phyloP scores from a whole-genome alignment of 1,140 invertebrate genomes.

The Cydia strobilella region DNA sequence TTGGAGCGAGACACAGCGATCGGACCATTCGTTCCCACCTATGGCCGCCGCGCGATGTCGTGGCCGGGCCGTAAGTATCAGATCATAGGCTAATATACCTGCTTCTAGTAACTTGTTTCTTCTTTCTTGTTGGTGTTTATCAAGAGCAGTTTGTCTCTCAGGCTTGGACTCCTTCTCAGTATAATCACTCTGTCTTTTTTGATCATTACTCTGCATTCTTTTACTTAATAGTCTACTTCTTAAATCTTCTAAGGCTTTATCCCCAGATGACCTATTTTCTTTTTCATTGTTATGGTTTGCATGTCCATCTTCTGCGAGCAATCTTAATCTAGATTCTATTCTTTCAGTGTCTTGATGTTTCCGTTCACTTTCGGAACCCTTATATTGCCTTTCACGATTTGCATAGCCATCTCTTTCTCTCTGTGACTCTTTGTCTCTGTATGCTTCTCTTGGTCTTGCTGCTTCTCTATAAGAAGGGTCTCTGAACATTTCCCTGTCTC shows the following conservation, averaged over 20 bases:
- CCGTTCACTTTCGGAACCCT: conserved; percentile 76
- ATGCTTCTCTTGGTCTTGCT: conserved; percentile 42
- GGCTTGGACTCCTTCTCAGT: conserved; percentile 64
- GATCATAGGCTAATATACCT: too few relatives aligned
- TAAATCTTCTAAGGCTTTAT: conserved; percentile 86
- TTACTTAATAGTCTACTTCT: conserved; percentile 85
- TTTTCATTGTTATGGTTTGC: conserved; percentile 81
- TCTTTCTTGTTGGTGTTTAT: conserved; percentile 82
- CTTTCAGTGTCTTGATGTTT: conserved; percentile 72
- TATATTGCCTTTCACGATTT: conserved; percentile 74
- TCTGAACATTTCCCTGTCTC: conserved; percentile 61
- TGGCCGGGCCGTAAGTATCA: too few relatives aligned
- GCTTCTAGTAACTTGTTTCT: conserved; percentile 83
- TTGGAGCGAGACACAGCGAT: too few relatives aligned
- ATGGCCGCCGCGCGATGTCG: too few relatives aligned
- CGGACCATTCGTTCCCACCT: too few relatives aligned
- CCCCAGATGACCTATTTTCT: conserved; percentile 80
- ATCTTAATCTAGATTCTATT: conserved; percentile 71
- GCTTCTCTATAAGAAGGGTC: conserved; percentile 45
- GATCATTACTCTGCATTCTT: conserved; percentile 79
- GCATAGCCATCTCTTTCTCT: conserved; percentile 56
- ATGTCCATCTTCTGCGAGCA: conserved; percentile 72
- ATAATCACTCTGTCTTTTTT: conserved; percentile 72
- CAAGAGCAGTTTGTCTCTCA: conserved; percentile 67
- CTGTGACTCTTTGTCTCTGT: conserved; percentile 55